Base-by-base conservation (phyloP, 2,888 invertebrate species). In the Monoplex corrugatus region DNA sequence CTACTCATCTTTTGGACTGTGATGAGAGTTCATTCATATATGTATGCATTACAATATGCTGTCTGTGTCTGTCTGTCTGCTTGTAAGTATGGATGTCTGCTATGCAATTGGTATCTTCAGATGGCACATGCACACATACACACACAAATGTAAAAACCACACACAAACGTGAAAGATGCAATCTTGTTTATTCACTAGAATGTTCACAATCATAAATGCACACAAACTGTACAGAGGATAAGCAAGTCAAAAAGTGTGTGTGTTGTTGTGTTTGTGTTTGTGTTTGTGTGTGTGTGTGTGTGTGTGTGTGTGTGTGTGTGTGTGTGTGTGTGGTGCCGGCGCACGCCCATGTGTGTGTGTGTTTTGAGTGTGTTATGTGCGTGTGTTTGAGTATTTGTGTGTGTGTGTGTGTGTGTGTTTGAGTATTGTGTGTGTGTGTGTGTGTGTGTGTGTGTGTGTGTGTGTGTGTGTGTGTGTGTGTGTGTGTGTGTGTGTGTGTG, bases 381-480 rank as follows among this genome's bases (percentile, higher is more conserved):
- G 57, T 57, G 57, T 57, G 57, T 57, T n/a, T 57, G 57, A 23
- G 57, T 57, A 28, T 57, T 16, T 57, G 57, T 57, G 57, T 75
- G 75, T n/a, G 40, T 75, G 35, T 75, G 75, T n/a, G 68, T n/a
- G 32, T n/a, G 28, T 10, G 68, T 5, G 13, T 72, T n/a, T 72
- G 32, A 32, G 68, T 5, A 1, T 16, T 10, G 57, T 10, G 57
- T 10, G 57, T 10, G 10, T 10, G 57, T 57, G 57, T 57, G 57
- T 57, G 57, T 57, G 57, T 57, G 13, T 72, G 28, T 72, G 68
- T 85, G 68, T 72, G 68, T 72, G 68, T 72, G 68, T 72, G 68
- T 72, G 28, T 28, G 28, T 28, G 19, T 68, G 68, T 28, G 23
- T 68, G 6, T 28, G 23, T 8, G 50, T 8, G 50, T 13, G 16